phyloP scores from a whole-genome alignment of 2,113 vertebrate species.

The Cariama cristata region DNA sequence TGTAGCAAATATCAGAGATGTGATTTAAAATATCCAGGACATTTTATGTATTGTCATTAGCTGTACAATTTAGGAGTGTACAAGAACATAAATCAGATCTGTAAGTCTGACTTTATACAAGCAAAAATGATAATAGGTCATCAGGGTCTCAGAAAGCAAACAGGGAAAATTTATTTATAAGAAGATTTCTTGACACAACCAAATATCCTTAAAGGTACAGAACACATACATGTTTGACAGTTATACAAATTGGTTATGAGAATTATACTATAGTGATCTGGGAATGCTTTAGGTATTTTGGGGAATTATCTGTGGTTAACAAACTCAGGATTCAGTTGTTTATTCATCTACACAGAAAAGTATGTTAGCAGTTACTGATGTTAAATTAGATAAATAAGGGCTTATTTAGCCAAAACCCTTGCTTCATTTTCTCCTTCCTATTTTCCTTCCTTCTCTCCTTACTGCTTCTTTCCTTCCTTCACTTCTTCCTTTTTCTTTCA shows the following conservation, averaged over 20 bases:
- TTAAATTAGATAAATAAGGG: neutral
- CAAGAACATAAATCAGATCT: neutral
- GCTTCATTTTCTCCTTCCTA: neutral
- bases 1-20: neutral
- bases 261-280: neutral
- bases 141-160: neutral
- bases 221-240: neutral
- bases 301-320: neutral
- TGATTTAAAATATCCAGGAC: neutral
- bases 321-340: neutral
- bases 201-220: neutral
- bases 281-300: neutral
- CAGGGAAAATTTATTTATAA: neutral
- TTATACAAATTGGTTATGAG: neutral
- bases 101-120: neutral
- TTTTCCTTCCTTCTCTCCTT: neutral
- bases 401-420: fast-evolving
- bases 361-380: neutral
- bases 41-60: neutral
- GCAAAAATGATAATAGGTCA: neutral
- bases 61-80: neutral
- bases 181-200: neutral
- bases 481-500: no score
- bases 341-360: neutral
- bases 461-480: neutral